Evolutionary conservation across 2,113 vertebrate genomes (phyloP), one percentile per base, ranked within the genome.

Genomic region (Elephantulus edwardii): DNA sequence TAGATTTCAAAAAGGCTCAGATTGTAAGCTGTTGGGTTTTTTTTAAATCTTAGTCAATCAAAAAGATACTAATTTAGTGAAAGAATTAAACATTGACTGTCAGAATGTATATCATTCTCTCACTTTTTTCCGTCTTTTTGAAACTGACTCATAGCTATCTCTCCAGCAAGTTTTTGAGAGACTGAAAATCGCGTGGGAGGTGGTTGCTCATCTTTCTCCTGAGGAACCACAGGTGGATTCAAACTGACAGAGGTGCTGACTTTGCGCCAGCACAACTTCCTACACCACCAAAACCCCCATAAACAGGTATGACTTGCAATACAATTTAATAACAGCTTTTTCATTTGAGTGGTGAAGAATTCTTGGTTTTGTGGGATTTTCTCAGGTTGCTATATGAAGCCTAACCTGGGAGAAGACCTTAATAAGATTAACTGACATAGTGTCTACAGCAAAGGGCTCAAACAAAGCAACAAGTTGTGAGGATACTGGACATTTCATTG

Each of bases 31-130:
- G 26, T 2, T 83, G n/a, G n/a, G n/a, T n/a, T n/a, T 87, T 64
- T 86, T 89, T 93, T 56, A 83, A 54, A 68, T n/a, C 84, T 6
- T 68, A 79, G 42, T 89, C 71, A 92, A 24, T 89, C 71, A 92
- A 24, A 66, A 87, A 92, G 91, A 71, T 70, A 76, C 19, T 6
- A 89, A 58, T 30, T 81, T 89, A 92, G 19, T 13, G n/a, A 75
- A 94, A 77, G 35, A 58, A 68, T 86, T 82, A 24, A 86, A n/a
- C 75, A 80, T 84, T 83, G 44, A 89, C 83, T 54, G 6, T 58
- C 68, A n/a, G 35, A 44, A 17, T 62, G 62, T 28, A 82, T 40
- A 38, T 46, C 7, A 22, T 24, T 78, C 20, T 64, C 38, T 76
- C 44, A 70, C 8, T n/a, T n/a, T n/a, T n/a, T n/a, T n/a, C n/a